These are phyloP conservation scores for Sebastes steindachneri DNA, from an alignment of 2,797 vertebrate species.

Conservation along the genomic window DNA sequence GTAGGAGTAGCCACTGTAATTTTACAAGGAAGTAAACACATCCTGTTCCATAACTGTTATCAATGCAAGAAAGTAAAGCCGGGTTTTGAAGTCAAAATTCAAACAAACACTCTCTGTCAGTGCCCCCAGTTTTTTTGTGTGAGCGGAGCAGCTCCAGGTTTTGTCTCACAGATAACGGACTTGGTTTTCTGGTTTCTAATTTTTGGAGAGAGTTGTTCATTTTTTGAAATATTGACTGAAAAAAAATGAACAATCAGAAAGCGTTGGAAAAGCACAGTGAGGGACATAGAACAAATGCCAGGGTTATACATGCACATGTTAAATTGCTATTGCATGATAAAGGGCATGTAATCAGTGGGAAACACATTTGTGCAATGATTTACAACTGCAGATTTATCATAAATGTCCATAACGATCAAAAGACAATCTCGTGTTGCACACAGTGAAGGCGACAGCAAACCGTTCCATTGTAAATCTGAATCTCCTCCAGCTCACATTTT, in stretches of 20 bases:
- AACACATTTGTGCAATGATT: slow-evolving; percentile 23
- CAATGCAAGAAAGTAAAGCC: slow-evolving; percentile 13
- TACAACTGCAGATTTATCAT: not conserved
- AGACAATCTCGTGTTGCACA: not conserved
- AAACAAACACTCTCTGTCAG: slow-evolving; percentile 17
- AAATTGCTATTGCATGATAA: slow-evolving; percentile 8
- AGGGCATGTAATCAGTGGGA: slow-evolving; percentile 32
- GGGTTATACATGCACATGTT: slow-evolving; percentile 25
- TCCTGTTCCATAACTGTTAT: slow-evolving; percentile 42
- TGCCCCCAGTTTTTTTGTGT: not conserved
- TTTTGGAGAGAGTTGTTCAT: slow-evolving; percentile 3
- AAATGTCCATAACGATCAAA: slow-evolving; percentile 17
- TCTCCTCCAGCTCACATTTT: slow-evolving; percentile 35
- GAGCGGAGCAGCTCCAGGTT: slow-evolving; percentile 42
- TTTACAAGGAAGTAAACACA: slow-evolving; percentile 32
- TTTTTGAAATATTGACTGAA: not conserved
- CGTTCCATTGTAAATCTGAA: slow-evolving; percentile 31
- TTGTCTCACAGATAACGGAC: slow-evolving; percentile 47
- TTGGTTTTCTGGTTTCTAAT: slow-evolving; percentile 5
- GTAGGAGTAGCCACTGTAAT: not conserved
- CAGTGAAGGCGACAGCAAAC: not conserved
- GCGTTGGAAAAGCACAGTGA: not conserved
- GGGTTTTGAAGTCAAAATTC: slow-evolving; percentile 41
- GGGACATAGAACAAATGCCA: slow-evolving; percentile 11
- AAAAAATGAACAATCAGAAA: slow-evolving; percentile 7